Evolutionary conservation across 2,113 vertebrate species (phyloP).

Genomic region (Epinephelus lanceolatus): DNA sequence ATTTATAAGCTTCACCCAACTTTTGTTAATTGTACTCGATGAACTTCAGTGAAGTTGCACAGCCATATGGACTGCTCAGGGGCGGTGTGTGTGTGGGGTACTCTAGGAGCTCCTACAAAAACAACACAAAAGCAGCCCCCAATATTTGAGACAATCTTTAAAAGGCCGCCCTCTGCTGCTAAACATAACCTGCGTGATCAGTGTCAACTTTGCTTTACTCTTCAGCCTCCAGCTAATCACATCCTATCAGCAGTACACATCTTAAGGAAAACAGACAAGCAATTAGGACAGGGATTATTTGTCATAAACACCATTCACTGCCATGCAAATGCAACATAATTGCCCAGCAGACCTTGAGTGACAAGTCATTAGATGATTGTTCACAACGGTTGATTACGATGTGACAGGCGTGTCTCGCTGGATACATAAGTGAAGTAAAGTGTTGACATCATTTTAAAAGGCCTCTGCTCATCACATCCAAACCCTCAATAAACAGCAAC

Average conservation of each 20-base stretch:
- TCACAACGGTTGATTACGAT: conserved; percentile 84
- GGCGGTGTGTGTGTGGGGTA: no score
- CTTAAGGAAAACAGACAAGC: conserved; percentile 84
- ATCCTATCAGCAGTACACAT: conserved; percentile 68
- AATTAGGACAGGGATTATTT: conserved; percentile 86
- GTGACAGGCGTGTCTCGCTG: conserved; percentile 81
- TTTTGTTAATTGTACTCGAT: neutral
- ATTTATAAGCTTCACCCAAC: neutral
- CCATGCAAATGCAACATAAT: conserved; percentile 87
- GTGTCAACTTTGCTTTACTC: conserved; percentile 45
- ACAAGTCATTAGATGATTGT: conserved; percentile 89
- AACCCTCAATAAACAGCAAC: conserved; percentile 25
- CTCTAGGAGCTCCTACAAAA: neutral
- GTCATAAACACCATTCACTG: conserved; percentile 84
- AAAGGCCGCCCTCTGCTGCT: conserved; percentile 26
- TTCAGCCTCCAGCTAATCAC: conserved; percentile 80
- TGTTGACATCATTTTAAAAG: conserved; percentile 77
- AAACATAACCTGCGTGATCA: conserved; percentile 55
- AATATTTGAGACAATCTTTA: neutral
- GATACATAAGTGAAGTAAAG: conserved; percentile 77
- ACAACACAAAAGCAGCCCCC: neutral
- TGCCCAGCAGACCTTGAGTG: conserved; percentile 87
- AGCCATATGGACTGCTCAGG: no score
- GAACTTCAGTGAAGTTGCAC: neutral
- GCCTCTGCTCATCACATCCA: conserved; percentile 45